A percentile compares a stretch with the other conserved stretches of the same genome.
phyloP scores from a whole-genome alignment of 2,113 vertebrate genomes.

The Anguilla rostrata region DNA sequence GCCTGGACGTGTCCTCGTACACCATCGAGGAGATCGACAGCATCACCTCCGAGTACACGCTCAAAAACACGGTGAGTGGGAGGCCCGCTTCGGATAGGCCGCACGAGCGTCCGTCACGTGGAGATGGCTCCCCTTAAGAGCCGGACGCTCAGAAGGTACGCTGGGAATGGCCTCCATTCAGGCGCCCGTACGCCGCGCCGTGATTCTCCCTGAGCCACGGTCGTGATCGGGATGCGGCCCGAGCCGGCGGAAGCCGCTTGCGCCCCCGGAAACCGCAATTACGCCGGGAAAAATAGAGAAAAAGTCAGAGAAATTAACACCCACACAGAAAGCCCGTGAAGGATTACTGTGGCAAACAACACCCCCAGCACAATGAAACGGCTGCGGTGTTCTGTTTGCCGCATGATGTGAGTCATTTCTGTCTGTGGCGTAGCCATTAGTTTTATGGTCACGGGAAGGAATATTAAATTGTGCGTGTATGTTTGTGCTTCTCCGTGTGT shows the following conservation, averaged over 20 bases:
- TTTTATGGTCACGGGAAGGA: background rate
- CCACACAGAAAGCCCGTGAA: background rate
- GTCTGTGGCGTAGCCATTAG: background rate
- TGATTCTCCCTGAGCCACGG: too few species aligned
- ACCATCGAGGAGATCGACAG: slow-evolving; percentile 83
- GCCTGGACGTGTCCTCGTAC: slow-evolving; percentile 79
- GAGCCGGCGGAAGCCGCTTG: background rate
- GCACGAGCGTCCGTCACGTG: too few species aligned
- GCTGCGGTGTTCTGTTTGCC: background rate
- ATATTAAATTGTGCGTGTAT: background rate
- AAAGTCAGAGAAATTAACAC: background rate
- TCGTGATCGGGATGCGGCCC: too few species aligned
- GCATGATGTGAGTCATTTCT: too few species aligned
- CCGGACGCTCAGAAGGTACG: too few species aligned
- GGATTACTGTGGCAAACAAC: background rate
- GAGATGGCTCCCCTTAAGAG: too few species aligned
- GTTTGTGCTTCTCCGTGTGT: background rate
- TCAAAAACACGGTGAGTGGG: slow-evolving; percentile 82
- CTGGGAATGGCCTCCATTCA: too few species aligned
- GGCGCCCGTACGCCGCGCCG: too few species aligned
- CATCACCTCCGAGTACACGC: slow-evolving; percentile 82
- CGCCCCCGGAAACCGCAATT: background rate
- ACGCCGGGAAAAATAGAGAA: too few species aligned
- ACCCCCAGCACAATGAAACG: background rate
- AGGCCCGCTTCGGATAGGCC: too few species aligned